These are phyloP conservation scores for Triops cancriformis DNA, from an alignment of 1,140 invertebrate species.

Conservation along the genomic window DNA sequence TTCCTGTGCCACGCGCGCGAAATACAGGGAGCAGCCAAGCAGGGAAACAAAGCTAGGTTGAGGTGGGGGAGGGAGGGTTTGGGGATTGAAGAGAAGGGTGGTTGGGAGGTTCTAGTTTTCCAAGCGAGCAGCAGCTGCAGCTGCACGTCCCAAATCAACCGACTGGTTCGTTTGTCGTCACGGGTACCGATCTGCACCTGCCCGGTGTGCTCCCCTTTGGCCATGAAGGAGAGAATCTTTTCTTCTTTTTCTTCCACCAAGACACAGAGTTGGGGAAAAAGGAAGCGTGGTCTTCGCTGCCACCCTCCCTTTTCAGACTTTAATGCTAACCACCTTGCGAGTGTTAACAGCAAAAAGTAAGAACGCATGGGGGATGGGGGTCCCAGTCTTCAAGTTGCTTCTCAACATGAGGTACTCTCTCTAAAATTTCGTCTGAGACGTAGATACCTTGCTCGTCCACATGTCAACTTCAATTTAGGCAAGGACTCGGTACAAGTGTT, in stretches of 20 bases:
- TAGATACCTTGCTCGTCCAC: not conserved
- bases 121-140: slow-evolving; percentile 7
- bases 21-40: not conserved
- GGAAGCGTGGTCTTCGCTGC: not conserved
- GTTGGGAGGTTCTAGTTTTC: not conserved
- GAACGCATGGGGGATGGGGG: not conserved
- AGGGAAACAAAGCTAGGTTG: not conserved
- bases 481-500: no score
- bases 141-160: not conserved
- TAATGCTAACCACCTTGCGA: slow-evolving; percentile 9
- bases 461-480: no score
- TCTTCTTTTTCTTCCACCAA: not conserved
- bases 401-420: not conserved
- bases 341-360: not conserved
- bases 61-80: not conserved
- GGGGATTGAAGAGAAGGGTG: no score
- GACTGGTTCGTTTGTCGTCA: slow-evolving; percentile 13
- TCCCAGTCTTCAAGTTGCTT: not conserved
- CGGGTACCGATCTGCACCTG: slow-evolving; percentile 3
- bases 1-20: not conserved
- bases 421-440: not conserved
- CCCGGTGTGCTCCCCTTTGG: slow-evolving; percentile 9
- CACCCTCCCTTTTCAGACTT: slow-evolving; percentile 4
- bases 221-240: slow-evolving; percentile 13
- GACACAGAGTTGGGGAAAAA: not conserved